Percentiles rank a stretch among this genome's conserved stretches.
Conservation (phyloP, 2,888 invertebrate genomes). For the Thalpophila matura region DNA sequence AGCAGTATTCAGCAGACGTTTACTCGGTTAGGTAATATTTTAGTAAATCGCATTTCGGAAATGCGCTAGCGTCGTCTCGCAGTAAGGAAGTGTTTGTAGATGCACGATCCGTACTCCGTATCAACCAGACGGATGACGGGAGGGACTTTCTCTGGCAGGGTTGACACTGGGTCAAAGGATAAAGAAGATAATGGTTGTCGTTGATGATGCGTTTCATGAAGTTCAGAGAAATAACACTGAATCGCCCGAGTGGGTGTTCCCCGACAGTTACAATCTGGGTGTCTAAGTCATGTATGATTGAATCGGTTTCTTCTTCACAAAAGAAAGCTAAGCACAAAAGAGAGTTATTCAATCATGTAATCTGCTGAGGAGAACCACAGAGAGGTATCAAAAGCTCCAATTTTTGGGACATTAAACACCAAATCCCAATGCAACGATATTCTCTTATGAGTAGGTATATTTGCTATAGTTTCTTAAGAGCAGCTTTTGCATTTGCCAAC, state of each 20-base stretch:
- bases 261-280: too few species aligned
- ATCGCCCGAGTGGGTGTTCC: too few species aligned
- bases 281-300: too few species aligned
- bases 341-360: too few species aligned
- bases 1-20: slow-evolving; percentile 43
- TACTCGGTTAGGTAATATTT: slow-evolving; percentile 47
- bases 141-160: slow-evolving; percentile 61
- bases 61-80: slow-evolving; percentile 35
- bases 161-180: slow-evolving; percentile 11
- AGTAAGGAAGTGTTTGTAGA: slow-evolving; percentile 63
- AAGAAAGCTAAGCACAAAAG: too few species aligned
- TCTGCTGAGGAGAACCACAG: too few species aligned
- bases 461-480: neutral
- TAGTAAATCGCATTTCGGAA: slow-evolving; percentile 53
- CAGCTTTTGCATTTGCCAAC: slow-evolving; percentile 11
- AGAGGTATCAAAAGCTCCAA: neutral
- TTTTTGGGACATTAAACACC: neutral
- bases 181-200: too few species aligned
- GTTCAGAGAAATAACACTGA: too few species aligned
- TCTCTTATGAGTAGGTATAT: too few species aligned
- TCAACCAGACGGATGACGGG: slow-evolving; percentile 23
- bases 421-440: neutral
- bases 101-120: slow-evolving; percentile 60
- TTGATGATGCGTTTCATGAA: too few species aligned
- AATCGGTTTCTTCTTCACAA: too few species aligned